Conservation (phyloP, 2,797 vertebrate genomes). For the Coracias cyanogaster region DNA sequence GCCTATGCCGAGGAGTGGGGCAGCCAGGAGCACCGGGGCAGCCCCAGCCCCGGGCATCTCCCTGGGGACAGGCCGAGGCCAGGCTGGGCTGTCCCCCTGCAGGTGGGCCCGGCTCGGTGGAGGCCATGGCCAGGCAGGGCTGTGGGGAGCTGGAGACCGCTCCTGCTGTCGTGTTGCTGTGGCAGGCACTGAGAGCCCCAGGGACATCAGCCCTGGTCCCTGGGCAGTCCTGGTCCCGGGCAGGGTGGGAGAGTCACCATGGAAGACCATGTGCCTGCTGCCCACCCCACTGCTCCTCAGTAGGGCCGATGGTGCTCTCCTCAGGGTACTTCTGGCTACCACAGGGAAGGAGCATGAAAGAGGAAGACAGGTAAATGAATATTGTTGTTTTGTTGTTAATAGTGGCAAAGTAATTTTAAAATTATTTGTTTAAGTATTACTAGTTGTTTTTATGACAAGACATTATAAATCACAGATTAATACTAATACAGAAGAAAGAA, state of each 20-base stretch:
- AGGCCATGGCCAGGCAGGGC: background rate
- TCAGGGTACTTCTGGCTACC: accelerated
- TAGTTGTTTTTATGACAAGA: background rate
- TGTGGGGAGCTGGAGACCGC: accelerated
- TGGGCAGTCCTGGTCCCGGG: no score
- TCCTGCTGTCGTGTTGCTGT: accelerated
- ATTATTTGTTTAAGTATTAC: background rate
- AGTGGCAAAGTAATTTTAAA: accelerated
- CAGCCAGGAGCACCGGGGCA: accelerated
- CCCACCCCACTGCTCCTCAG: background rate
- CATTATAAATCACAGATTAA: background rate
- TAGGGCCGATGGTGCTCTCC: accelerated
- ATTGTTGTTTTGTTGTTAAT: background rate
- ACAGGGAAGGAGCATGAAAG: background rate
- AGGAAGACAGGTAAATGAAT: background rate
- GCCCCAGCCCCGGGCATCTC: no score
- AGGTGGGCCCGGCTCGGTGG: accelerated
- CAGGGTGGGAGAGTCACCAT: no score
- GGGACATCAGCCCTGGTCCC: no score
- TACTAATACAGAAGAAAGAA: background rate
- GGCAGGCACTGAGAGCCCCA: accelerated
- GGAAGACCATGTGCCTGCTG: accelerated
- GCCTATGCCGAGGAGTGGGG: background rate
- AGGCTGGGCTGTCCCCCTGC: accelerated
- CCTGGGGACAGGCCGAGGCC: background rate